Evolutionary conservation across 2,113 vertebrate genomes (phyloP), one percentile per base, ranked within the genome.

Genomic region (Gulo gulo): DNA sequence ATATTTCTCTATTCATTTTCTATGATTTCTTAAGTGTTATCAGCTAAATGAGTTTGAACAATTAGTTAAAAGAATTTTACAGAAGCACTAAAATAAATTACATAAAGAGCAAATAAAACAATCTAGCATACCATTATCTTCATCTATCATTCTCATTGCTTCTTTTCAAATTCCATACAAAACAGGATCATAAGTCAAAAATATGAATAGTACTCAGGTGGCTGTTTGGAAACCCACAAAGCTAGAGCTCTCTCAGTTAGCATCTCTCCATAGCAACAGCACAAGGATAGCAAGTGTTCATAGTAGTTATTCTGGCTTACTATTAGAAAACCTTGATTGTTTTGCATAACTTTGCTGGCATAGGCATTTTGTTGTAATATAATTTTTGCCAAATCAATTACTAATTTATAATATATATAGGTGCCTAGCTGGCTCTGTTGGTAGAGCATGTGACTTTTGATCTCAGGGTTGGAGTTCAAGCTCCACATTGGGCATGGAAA

Each of bases 301-400:
- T 5, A 57, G 24, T 93, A 82, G 88, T 81, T 94, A 96, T 89
- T 91, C 90, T 80, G 79, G 80, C 57, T 88, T 8, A 63, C 23
- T 79, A 71, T 84, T 57, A 94, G 34, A 92, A 97, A 97, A 15
- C 20, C 29, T 92, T 85, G 31, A 87, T 84, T 88, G 14, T 89
- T 91, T 95, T 94, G 50, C 45, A 71, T n/a, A 73, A 36, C 69
- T 91, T 90, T 59, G 88, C 36, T 50, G 16, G 9, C 81, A 3
- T 23, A 65, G 18, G 20, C 6, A 95, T 84, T 94, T 96, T 90
- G 76, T 31, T 93, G 8, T 52, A 74, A 69, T 55, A 59, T 23
- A 96, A 71, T 82, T 59, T 86, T 93, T 91, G 18, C 52, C 36
- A 94, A 63, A 39, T 92, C 52, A 91, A 13, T 78, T 96, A 94